phyloP scores from a whole-genome alignment of 2,888 invertebrate genomes.

The Microplitis manilae region DNA sequence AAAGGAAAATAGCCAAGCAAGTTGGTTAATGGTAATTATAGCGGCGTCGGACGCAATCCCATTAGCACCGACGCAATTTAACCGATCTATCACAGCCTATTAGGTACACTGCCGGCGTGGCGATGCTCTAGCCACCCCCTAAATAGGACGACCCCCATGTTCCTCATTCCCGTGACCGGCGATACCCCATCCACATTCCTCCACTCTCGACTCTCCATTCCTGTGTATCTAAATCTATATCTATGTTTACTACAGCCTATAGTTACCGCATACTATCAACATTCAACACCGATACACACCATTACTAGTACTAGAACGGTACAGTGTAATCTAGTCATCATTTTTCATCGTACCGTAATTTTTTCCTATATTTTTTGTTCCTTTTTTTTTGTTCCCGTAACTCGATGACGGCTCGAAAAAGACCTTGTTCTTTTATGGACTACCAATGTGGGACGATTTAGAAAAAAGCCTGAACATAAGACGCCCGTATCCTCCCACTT shows the following conservation, averaged over 20 bases:
- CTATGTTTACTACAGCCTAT: too few species aligned
- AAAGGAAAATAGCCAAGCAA: constrained; percentile 36
- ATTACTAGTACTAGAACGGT: too few species aligned
- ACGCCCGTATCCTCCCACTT: constrained; percentile 1
- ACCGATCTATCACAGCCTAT: constrained; percentile 72
- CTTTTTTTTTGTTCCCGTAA: neutral
- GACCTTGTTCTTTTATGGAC: constrained; percentile 1
- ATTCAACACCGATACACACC: too few species aligned
- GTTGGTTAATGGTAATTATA: constrained; percentile 68
- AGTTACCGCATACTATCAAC: too few species aligned
- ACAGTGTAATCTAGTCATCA: neutral
- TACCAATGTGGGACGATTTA: constrained; percentile 1
- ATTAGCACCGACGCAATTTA: constrained; percentile 72
- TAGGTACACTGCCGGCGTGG: constrained; percentile 64
- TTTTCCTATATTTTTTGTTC: neutral
- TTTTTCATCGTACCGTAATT: neutral
- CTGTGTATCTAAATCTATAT: neutral
- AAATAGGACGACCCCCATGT: constrained; percentile 19
- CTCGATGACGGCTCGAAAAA: neutral
- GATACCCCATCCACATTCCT: constrained; percentile 8
- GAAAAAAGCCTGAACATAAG: neutral
- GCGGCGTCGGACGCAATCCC: constrained; percentile 72
- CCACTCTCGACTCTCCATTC: neutral
- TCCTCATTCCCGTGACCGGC: constrained; percentile 13
- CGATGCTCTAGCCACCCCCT: constrained; percentile 55